These are phyloP conservation scores for Nycticebus coucang DNA, from an alignment of 2,113 vertebrate genomes.

Conservation along the genomic window DNA sequence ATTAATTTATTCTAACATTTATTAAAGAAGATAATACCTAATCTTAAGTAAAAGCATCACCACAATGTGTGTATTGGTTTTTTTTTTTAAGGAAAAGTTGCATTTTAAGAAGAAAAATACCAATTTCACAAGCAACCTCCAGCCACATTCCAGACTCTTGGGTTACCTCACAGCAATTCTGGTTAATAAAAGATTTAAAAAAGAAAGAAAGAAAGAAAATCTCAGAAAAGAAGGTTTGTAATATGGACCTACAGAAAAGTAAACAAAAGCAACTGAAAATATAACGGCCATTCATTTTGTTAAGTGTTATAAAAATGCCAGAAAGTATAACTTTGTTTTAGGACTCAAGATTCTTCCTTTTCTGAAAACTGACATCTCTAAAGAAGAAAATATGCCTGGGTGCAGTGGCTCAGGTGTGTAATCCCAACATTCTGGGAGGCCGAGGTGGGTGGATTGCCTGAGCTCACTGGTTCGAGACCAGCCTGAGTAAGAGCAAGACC, in stretches of 20 bases:
- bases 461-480: no score
- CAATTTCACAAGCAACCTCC: constrained; percentile 62
- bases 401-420: no score
- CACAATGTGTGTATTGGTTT: constrained; percentile 68
- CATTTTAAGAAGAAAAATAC: constrained; percentile 61
- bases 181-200: neutral
- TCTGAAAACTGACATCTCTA: constrained; percentile 34
- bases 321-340: neutral
- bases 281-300: constrained; percentile 56
- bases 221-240: constrained; percentile 43
- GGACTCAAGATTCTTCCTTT: neutral
- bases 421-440: no score
- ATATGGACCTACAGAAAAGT: constrained; percentile 64
- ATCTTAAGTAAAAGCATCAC: constrained; percentile 49
- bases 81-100: constrained; percentile 56
- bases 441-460: no score
- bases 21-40: constrained; percentile 51
- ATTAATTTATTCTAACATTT: constrained; percentile 55
- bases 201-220: neutral
- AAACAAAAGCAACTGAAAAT: constrained; percentile 69
- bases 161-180: constrained; percentile 51
- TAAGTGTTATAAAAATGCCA: constrained; percentile 61
- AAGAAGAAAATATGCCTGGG: neutral
- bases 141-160: constrained; percentile 33
- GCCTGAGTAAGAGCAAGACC: no score